Conservation (phyloP, 2,113 vertebrate genomes). For the Dolichotis patagonum region DNA sequence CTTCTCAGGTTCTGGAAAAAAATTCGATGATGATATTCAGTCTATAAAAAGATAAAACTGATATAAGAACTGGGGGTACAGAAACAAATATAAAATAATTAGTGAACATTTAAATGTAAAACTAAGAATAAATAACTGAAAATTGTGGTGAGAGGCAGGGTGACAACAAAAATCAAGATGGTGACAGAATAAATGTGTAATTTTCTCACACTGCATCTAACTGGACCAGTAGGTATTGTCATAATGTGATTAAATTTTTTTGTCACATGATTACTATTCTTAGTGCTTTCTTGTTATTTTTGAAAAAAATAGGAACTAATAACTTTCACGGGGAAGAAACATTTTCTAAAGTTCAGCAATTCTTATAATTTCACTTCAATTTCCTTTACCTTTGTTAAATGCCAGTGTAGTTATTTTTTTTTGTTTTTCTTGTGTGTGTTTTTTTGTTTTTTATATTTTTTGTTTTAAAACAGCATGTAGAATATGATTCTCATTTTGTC, state of each 20-base stretch:
- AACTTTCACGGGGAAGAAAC: constrained; percentile 35
- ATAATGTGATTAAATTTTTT: not conserved
- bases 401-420: constrained; percentile 2
- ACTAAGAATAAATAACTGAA: not conserved
- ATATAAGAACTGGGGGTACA: not conserved
- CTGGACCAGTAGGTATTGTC: not conserved
- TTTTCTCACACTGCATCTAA: not conserved
- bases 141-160: not conserved
- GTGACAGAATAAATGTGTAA: not conserved
- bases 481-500: not conserved
- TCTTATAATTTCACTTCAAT: constrained; percentile 23
- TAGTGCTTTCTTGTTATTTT: not conserved
- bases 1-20: constrained; percentile 13
- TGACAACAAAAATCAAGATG: not conserved
- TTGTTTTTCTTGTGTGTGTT: no score
- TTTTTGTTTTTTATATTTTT: not conserved
- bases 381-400: not conserved
- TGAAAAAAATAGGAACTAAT: constrained; percentile 11
- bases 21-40: not conserved
- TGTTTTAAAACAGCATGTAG: not conserved
- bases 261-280: not conserved
- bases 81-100: constrained; percentile 20
- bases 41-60: constrained; percentile 25
- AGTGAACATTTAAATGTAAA: constrained; percentile 41
- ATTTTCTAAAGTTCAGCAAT: not conserved